Evolutionary conservation across 2,888 invertebrate genomes (phyloP), one percentile per base, ranked within the genome.

Genomic region (Nezara viridula): DNA sequence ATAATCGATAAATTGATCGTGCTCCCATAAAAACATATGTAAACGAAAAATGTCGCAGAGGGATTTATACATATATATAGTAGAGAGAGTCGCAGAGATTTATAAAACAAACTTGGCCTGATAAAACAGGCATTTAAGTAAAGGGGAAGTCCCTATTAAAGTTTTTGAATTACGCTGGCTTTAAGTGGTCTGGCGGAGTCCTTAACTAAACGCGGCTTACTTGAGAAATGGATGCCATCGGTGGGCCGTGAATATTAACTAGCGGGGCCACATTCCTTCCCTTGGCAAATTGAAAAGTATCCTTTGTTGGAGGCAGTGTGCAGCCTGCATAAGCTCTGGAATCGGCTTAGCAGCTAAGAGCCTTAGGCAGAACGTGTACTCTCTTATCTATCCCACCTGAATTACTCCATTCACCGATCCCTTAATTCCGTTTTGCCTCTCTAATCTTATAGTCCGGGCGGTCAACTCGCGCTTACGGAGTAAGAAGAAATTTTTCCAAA

Each of bases 81-180:
- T 9, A 7, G 24, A 55, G 60, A 49, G 73, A 88, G 88, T 88
- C 60, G 73, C 49, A 88, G 73, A 88, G 88, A 88, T 73, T 73
- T 73, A 88, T 88, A 88, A 88, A 88, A 88, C 66, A 88, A 73
- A 88, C 88, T 55, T 32, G 27, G 60, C 73, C 88, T 73, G 88
- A 88, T 88, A 88, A 88, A 88, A 88, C 66, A 60, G 27, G 60
- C 88, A 47, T 88, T 88, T 88, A 88, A 88, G 73, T 73, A 88
- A 44, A 49, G 88, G 73, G 47, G 86, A 37, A 40, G 66, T 88
- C 27, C 88, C 88, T 88, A 88, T 88, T 88, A 88, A 88, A 88
- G 88, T 88, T 88, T 88, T 88, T 88, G 88, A 88, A 88, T 88
- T 88, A 88, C 88, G 73, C 60, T 47, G 88, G 88, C 66, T 73